Evolutionary conservation across 1,140 invertebrate genomes (phyloP).

Genomic region (Anastrepha ludens): DNA sequence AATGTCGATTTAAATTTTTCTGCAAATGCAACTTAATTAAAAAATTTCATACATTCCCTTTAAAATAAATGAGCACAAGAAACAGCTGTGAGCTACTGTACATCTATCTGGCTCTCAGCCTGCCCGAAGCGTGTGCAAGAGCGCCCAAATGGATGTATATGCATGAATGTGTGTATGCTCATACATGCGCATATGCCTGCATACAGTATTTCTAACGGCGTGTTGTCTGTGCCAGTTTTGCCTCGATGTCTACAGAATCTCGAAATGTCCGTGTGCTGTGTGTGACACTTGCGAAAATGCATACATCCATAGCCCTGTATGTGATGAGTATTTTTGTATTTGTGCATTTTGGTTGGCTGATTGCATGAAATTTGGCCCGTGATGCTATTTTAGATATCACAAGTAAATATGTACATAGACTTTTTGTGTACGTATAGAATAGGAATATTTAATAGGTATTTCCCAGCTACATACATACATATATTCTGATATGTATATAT

Average conservation of each 20-base stretch:
- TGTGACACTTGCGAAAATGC: conserved; percentile 3
- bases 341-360: conserved; percentile 1
- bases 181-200: background rate
- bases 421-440: too few relatives aligned
- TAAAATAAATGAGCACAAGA: too few relatives aligned
- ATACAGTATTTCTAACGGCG: background rate
- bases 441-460: too few relatives aligned
- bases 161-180: background rate
- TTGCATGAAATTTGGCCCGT: background rate
- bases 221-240: conserved; percentile 39
- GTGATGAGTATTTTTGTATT: background rate
- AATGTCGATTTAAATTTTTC: too few relatives aligned
- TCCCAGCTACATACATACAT: too few relatives aligned
- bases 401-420: background rate
- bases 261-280: background rate
- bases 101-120: background rate
- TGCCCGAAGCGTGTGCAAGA: background rate
- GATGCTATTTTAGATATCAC: conserved; percentile 32
- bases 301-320: background rate
- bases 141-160: background rate
- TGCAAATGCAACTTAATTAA: too few relatives aligned
- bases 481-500: too few relatives aligned
- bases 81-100: background rate
- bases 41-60: too few relatives aligned
- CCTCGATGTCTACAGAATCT: conserved; percentile 10